phyloP scores from a whole-genome alignment of 2,797 vertebrate species.

The Todus mexicanus region DNA sequence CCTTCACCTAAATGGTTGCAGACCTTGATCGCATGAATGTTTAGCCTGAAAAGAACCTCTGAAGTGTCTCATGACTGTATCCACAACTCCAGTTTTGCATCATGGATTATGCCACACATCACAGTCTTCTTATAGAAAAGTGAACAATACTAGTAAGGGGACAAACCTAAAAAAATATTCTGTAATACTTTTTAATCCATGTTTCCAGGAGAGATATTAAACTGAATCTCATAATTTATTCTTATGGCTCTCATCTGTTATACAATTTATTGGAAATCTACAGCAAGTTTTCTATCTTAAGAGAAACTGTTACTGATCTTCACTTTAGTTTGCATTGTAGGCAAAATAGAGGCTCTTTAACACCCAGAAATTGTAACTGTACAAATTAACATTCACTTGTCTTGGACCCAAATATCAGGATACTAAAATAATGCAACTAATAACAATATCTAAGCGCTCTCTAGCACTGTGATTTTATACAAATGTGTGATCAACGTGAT shows the following conservation, averaged over 20 bases:
- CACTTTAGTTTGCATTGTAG: neutral
- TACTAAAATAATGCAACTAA: neutral
- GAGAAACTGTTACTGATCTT: neutral
- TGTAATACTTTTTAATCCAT: neutral
- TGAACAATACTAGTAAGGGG: neutral
- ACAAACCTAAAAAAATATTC: neutral
- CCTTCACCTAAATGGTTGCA: neutral
- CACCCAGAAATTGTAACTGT: neutral
- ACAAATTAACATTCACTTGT: neutral
- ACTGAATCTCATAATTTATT: neutral
- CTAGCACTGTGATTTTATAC: neutral
- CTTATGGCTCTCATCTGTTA: neutral
- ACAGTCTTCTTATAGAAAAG: neutral
- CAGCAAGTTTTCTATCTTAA: neutral
- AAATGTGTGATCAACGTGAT: neutral
- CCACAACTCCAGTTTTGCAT: neutral
- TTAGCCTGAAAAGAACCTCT: neutral
- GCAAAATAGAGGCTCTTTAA: neutral
- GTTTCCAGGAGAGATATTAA: neutral
- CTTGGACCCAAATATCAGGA: neutral
- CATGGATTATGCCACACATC: neutral
- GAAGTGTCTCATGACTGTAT: neutral
- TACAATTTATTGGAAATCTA: neutral
- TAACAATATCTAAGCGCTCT: neutral
- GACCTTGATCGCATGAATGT: neutral